Conservation (phyloP, 2,113 vertebrate species). For the Galeopterus variegatus region DNA sequence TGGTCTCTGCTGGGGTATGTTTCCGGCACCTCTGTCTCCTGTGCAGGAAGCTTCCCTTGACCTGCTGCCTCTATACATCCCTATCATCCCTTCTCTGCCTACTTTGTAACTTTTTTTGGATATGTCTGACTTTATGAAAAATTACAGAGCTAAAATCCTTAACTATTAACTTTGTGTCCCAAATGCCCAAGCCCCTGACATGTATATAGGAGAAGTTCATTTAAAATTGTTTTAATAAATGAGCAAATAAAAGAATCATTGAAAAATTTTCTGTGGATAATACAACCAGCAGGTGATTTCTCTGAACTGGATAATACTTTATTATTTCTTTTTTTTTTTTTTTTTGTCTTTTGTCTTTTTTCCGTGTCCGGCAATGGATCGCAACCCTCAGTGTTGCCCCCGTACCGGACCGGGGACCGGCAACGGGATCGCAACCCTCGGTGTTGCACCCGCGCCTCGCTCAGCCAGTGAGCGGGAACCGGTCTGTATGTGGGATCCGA, state of each 20-base stretch:
- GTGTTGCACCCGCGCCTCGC: too few relatives aligned
- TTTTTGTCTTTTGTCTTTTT: too few relatives aligned
- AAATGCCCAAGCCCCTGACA: not conserved
- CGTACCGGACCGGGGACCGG: too few relatives aligned
- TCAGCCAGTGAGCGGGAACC: too few relatives aligned
- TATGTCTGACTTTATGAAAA: not conserved
- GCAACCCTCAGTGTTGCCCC: too few relatives aligned
- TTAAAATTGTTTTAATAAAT: not conserved
- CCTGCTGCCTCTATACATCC: rapidly evolving
- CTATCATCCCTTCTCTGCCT: not conserved
- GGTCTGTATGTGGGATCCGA: too few relatives aligned
- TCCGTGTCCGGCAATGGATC: too few relatives aligned
- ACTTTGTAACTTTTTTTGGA: not conserved
- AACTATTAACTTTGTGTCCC: not conserved
- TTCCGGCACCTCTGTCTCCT: not conserved
- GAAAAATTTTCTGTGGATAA: not conserved
- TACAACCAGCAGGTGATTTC: not conserved
- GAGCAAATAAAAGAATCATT: not conserved
- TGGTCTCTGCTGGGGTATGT: not conserved
- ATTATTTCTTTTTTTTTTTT: slow-evolving; percentile 1
- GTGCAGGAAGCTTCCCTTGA: not conserved
- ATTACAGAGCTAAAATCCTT: not conserved
- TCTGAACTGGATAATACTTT: not conserved
- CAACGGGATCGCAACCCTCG: too few relatives aligned
- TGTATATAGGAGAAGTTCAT: not conserved